Evolutionary conservation across 1,140 invertebrate species (phyloP).

Genomic region (Polyergus mexicanus): DNA sequence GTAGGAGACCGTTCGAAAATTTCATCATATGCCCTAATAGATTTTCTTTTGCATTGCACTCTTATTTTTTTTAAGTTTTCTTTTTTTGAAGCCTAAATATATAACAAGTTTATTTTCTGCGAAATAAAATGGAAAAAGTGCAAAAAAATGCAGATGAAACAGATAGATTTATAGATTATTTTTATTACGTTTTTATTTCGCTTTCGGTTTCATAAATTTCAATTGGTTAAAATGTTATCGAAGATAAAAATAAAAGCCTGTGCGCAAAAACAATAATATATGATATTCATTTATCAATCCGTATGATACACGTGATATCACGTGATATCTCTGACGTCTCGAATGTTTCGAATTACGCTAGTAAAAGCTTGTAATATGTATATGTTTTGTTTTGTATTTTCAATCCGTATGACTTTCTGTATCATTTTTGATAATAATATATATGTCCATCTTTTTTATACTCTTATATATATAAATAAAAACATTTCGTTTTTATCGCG

Average conservation of each 20-base stretch:
- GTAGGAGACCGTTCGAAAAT: too few relatives aligned
- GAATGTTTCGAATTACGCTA: neutral
- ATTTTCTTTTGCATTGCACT: too few relatives aligned
- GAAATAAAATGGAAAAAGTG: neutral
- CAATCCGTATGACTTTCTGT: neutral
- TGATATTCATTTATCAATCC: neutral
- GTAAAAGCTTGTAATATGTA: neutral
- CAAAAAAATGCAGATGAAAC: neutral
- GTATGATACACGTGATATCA: too few relatives aligned
- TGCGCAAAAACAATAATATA: neutral
- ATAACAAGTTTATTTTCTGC: too few relatives aligned
- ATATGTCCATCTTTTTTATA: too few relatives aligned
- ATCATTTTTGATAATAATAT: too few relatives aligned
- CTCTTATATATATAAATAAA: too few relatives aligned
- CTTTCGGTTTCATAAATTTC: neutral
- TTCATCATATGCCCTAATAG: too few relatives aligned
- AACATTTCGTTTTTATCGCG: too few relatives aligned
- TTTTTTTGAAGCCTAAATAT: neutral
- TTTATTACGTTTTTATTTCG: neutral
- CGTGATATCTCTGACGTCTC: neutral
- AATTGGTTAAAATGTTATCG: neutral
- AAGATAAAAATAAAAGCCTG: conserved; percentile 19
- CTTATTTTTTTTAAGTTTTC: neutral
- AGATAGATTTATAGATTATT: neutral
- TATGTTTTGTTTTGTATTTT: neutral